These are phyloP conservation scores for Rhipidura dahli DNA, from an alignment of 2,113 vertebrate species.

Conservation along the genomic window DNA sequence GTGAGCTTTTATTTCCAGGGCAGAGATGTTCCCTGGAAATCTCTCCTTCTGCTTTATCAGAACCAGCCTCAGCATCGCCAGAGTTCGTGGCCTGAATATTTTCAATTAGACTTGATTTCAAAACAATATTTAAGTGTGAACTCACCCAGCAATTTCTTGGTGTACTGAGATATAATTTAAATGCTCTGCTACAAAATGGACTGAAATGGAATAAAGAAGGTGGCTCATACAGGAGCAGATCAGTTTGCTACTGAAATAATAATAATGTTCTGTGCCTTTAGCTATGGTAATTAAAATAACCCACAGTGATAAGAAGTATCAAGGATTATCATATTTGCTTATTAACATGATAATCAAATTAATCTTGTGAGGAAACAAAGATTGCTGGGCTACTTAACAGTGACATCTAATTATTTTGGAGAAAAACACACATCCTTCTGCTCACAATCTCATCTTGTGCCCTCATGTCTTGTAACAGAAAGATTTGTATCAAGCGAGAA, in stretches of 20 bases:
- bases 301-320: neutral
- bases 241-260: neutral
- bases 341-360: neutral
- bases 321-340: neutral
- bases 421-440: neutral
- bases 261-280: neutral
- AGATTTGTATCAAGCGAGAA: neutral
- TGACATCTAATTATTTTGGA: slow-evolving; percentile 7
- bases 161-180: neutral
- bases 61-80: neutral
- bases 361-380: neutral
- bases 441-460: neutral
- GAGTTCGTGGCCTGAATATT: neutral
- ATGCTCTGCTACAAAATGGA: neutral
- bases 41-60: neutral
- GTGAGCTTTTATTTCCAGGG: neutral
- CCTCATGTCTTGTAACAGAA: neutral
- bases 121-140: neutral
- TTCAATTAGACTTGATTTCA: neutral
- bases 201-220: neutral
- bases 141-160: neutral
- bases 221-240: neutral
- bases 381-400: neutral
- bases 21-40: neutral
- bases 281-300: slow-evolving; percentile 21